Evolutionary conservation across 2,113 vertebrate genomes (phyloP).

Genomic region (Tinamus guttatus): DNA sequence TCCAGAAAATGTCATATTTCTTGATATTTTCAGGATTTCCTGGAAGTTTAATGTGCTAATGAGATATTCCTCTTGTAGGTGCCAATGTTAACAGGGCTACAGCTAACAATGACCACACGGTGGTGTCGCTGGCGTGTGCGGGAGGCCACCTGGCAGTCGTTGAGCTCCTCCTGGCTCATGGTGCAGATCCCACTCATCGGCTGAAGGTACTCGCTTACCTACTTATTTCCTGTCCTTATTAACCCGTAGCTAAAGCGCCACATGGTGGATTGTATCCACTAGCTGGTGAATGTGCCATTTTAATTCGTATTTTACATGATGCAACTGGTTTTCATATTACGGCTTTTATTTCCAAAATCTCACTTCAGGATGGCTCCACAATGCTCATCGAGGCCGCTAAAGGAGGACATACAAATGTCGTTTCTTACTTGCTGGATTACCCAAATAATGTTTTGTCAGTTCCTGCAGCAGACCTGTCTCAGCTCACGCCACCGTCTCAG

Average conservation of each 20-base stretch:
- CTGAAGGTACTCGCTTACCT: constrained; percentile 88
- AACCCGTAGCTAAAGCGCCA: background rate
- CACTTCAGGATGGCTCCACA: constrained; percentile 92
- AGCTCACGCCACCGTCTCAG: constrained; percentile 94
- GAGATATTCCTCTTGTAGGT: constrained; percentile 79
- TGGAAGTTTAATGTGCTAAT: background rate
- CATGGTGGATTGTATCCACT: background rate
- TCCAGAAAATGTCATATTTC: background rate
- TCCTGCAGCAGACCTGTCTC: constrained; percentile 91
- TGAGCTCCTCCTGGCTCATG: constrained; percentile 95
- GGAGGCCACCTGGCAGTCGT: constrained; percentile 97
- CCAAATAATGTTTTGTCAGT: constrained; percentile 96
- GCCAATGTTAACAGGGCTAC: constrained; percentile 98
- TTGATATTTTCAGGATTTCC: background rate
- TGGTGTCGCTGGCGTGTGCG: constrained; percentile 96
- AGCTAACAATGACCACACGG: constrained; percentile 99
- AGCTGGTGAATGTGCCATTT: background rate
- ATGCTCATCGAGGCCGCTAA: constrained; percentile 99
- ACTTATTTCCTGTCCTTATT: background rate
- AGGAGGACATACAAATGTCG: constrained; percentile 98
- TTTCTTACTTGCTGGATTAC: constrained; percentile 98
- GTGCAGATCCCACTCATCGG: constrained; percentile 97
- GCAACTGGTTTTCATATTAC: background rate
- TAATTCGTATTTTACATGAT: background rate
- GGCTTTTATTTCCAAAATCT: constrained; percentile 40